Conservation (phyloP, 1,140 invertebrate species). For the Nephila pilipes region DNA sequence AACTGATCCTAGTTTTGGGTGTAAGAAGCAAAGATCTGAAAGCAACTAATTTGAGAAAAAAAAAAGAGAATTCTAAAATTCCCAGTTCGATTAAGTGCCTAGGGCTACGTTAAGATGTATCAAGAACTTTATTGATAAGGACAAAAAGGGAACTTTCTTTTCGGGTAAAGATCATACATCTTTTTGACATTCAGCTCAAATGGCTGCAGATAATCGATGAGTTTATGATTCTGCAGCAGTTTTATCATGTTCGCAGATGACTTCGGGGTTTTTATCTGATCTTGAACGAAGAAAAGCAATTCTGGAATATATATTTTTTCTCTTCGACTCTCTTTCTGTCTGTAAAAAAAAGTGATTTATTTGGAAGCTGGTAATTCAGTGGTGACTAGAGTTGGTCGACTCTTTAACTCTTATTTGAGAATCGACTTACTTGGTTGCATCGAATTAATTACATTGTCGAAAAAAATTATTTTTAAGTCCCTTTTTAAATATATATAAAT, state of each 20-base stretch:
- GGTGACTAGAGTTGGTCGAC: not conserved
- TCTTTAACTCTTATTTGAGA: not conserved
- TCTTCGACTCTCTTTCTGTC: not conserved
- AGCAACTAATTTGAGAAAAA: not conserved
- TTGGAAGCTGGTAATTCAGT: not conserved
- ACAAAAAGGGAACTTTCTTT: slow-evolving; percentile 45
- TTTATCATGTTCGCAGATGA: slow-evolving; percentile 53
- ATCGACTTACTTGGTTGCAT: no score
- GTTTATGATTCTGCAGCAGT: slow-evolving; percentile 54
- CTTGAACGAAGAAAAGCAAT: slow-evolving; percentile 30
- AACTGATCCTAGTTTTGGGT: not conserved
- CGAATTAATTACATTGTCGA: no score
- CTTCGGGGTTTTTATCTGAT: slow-evolving; percentile 50
- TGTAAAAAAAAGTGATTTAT: slow-evolving; percentile 16
- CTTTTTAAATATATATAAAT: no score
- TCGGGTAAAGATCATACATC: slow-evolving; percentile 13
- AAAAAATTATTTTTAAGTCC: no score
- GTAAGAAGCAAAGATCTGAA: not conserved
- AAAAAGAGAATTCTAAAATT: not conserved
- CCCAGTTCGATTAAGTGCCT: slow-evolving; percentile 44
- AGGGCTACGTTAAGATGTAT: not conserved
- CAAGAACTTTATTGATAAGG: slow-evolving; percentile 34
- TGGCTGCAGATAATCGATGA: slow-evolving; percentile 52
- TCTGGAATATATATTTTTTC: not conserved
- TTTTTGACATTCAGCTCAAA: slow-evolving; percentile 51